Evolutionary conservation across 2,113 vertebrate species (phyloP), one percentile per base, ranked within the genome.

Genomic region (Mirounga angustirostris): DNA sequence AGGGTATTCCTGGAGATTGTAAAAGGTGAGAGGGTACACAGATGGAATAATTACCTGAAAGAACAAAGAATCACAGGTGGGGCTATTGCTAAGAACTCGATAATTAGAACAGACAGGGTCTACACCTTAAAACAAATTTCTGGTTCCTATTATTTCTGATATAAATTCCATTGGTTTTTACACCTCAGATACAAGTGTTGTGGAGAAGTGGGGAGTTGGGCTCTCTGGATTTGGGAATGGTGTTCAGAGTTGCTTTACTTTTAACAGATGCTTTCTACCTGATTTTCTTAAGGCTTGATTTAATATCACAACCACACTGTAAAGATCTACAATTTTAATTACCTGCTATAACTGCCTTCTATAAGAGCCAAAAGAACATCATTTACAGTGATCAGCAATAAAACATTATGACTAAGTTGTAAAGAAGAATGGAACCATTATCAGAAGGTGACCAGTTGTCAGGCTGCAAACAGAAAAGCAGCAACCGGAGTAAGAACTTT

Each of bases 271-370:
- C 87, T 96, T 97, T 85, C 19, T 69, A 33, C 95, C 94, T 95
- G 63, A 40, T 88, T 95, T 98, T 98, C 98, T 97, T 95, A 82
- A 94, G 97, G 88, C 89, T 89, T 97, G 82, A 98, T 98, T 98
- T 98, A 98, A 98, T 96, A 98, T 98, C 98, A 97, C 98, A 96
- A 97, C 93, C 98, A 98, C 95, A 95, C 85, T 96, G 98, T 98
- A 98, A 98, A 98, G 98, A 98, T 98, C 98, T 98, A 84, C 97
- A 97, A 94, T 98, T 98, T 98, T 99, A 99, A 99, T 99, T 97
- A 98, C 97, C 97, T 96, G 56, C 95, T 97, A 84, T 97, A 98
- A 98, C 97, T 98, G 98, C 97, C 97, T 97, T 95, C 97, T 93
- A 63, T 96, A 97, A 98, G 97, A 98, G 97, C 97, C 96, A 19